Evolutionary conservation across 2,797 vertebrate genomes (phyloP), one percentile per base, ranked within the genome.

Genomic region (Myoxocephalus aenaeus): DNA sequence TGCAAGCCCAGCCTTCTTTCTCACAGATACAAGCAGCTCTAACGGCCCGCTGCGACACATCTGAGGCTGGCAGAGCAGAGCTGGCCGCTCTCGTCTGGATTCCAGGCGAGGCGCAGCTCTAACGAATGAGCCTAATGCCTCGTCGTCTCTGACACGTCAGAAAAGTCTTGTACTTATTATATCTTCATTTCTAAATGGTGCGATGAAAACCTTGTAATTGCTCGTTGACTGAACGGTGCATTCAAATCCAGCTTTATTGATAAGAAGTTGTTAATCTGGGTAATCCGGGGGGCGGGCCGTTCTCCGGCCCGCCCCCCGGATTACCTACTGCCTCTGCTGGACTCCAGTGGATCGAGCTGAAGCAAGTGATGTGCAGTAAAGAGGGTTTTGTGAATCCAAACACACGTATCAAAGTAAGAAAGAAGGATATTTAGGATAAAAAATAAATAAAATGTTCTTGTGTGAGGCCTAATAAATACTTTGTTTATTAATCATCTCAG

Each of bases 11-110:
- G 54, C 53, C 75, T 54, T 25, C 29, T 67, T 63, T 72, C 62
- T 70, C 65, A 75, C 81, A 90, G 84, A 67, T 86, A 86, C 38
- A 82, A 81, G 22, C 70, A 79, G 72, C 74, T 72, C 62, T 50
- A 62, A 42, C 74, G 77, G 69, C 73, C 80, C 78, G 61, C 15
- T 74, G 50, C 69, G 65, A 73, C 78, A 88, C 78, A 85, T 77
- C 9, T 76, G 48, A 81, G 77, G 57, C 22, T 34, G 44, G 46
- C 68, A 58, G 54, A 80, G 67, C 32, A 46, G 54, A 81, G 81
- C 70, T 70, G 67, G 66, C n/a, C n/a, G n/a, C n/a, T n/a, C n/a
- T n/a, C n/a, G n/a, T n/a, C n/a, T n/a, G n/a, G n/a, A n/a, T n/a
- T 29, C 29, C 29, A n/a, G n/a, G n/a, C n/a, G n/a, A n/a, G n/a